phyloP scores from a whole-genome alignment of 92 coral and sea anemone species.

The Chrysogorgia sp. region DNA sequence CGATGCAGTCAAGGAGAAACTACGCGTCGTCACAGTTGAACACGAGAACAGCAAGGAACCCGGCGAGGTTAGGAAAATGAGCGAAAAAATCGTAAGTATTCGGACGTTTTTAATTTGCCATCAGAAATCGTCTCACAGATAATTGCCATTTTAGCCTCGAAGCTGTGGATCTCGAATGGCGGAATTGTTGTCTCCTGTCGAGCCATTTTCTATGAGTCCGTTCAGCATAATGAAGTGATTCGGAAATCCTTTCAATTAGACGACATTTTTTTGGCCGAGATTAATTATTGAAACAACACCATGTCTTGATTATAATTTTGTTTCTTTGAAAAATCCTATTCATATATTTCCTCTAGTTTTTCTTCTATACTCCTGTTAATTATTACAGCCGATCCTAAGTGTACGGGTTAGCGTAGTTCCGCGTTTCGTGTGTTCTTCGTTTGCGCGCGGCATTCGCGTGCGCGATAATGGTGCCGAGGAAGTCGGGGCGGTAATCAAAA shows the following conservation, averaged over 20 bases:
- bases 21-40: not conserved
- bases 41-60: not conserved
- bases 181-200: constrained; percentile 14
- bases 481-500: no score
- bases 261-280: constrained; percentile 25
- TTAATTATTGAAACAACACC: constrained; percentile 38
- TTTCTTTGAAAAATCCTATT: constrained; percentile 11
- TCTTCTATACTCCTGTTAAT: not conserved
- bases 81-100: not conserved
- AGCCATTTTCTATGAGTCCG: not conserved
- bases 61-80: not conserved
- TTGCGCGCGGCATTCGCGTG: not conserved
- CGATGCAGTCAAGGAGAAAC: not conserved
- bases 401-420: no score
- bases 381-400: no score
- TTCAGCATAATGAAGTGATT: constrained; percentile 17
- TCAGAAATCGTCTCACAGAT: not conserved
- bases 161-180: not conserved
- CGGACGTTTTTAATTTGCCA: not conserved
- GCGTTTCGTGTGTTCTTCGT: not conserved
- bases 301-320: constrained; percentile 9
- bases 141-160: constrained; percentile 3
- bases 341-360: constrained; percentile 3
- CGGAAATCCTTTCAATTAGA: constrained; percentile 27
- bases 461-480: no score